Base-by-base conservation (phyloP, 2,888 invertebrate species). In the Lasioglossum malachurum region DNA sequence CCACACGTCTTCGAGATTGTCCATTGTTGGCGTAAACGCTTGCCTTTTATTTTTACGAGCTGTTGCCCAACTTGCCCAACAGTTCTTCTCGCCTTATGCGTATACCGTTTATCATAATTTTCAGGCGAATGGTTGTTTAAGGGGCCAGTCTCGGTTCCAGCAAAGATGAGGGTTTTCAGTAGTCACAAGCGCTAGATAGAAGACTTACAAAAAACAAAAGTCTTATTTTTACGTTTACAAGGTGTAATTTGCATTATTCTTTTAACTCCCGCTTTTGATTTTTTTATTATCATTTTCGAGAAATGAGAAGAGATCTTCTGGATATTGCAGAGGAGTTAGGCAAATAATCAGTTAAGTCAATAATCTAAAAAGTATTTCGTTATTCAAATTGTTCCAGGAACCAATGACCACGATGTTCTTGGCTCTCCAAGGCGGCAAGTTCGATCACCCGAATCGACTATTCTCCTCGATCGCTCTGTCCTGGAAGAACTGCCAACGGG, bases 371-470 rank as follows among this genome's bases (percentile, higher is more conserved):
- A 46, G 2, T 46, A 46, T 46, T 16, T 16, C 19, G 16, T 1
- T 1, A 46, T 46, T 19, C 5, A 1, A 46, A 46, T 44, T 46
- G 49, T 95, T 96, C 4, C 95, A 98, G 98, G 99, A 99, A 96
- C 99, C 99, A 1, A 99, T 99, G 96, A 99, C 99, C n/a, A 99
- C 99, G 64, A 99, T 99, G 98, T 99, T 99, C 96, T 96, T 99
- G 92, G 98, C 99, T 67, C 96, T 99, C 73, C 99, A 99, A 96
- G 99, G 99, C 74, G 99, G 99, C 87, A 99, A 99, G 95, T 99
- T 99, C 96, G 99, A 99, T 95, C 99, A 99, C 95, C 99, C 99
- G 4, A 99, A 99, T 96, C 96, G 99, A 78, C 96, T 99, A 86
- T 99, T 99, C 96, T 98, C 98, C 2, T 99, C 99, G 4, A 97